These are phyloP conservation scores for Nothoprocta perdicaria DNA, from an alignment of 2,113 vertebrate genomes.

Conservation along the genomic window DNA sequence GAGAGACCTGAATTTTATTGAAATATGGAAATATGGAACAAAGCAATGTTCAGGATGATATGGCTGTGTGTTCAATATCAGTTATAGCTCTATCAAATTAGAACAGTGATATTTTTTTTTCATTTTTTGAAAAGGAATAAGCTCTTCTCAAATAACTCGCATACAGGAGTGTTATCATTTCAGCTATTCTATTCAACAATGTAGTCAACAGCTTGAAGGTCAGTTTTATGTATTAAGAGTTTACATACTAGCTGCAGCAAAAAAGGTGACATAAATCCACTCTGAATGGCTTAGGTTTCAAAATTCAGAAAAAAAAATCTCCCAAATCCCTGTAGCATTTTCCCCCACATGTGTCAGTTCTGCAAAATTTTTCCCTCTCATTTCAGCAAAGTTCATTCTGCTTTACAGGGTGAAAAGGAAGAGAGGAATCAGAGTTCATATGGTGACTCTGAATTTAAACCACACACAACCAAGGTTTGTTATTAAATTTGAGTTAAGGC, in stretches of 20 bases:
- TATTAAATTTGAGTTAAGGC: neutral
- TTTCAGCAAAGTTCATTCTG: neutral
- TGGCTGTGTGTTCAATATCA: neutral
- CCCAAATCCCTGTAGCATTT: accelerated
- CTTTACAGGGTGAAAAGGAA: neutral
- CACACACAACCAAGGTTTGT: neutral
- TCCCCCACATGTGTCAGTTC: neutral
- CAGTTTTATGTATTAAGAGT: neutral
- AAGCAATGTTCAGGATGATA: neutral
- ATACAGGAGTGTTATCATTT: neutral
- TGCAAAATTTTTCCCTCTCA: neutral
- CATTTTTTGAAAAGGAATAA: neutral
- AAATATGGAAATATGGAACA: neutral
- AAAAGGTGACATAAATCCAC: neutral
- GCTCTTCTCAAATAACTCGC: neutral
- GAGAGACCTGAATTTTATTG: neutral
- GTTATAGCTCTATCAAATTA: neutral
- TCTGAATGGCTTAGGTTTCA: neutral
- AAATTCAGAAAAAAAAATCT: neutral
- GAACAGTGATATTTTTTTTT: neutral
- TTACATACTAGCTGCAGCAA: neutral
- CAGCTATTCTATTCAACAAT: neutral
- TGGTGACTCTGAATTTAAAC: neutral
- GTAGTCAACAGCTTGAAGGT: neutral
- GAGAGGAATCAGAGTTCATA: neutral